Conservation (phyloP, 1,140 invertebrate species). For the Akabosia matsudoensis region DNA sequence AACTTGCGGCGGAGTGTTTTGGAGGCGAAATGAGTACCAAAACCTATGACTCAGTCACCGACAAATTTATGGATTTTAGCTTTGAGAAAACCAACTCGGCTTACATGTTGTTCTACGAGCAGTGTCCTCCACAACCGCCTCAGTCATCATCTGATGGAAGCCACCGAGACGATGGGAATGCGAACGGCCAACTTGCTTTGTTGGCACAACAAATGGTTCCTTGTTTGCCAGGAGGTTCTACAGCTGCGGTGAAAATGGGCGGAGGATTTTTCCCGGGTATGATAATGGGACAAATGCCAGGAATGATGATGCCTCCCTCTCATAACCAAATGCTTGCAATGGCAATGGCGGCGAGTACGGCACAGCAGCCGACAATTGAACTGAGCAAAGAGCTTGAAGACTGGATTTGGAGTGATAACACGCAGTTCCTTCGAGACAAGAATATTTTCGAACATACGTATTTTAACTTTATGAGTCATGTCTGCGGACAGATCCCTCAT, state of each 20-base stretch:
- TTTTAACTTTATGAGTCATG: conserved; percentile 94
- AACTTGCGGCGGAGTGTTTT: conserved; percentile 91
- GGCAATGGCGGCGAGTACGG: conserved; percentile 38
- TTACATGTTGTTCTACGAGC: conserved; percentile 95
- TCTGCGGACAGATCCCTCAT: conserved; percentile 87
- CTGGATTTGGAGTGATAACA: conserved; percentile 95
- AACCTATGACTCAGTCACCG: conserved; percentile 84
- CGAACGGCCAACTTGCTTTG: neutral
- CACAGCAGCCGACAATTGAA: conserved; percentile 53
- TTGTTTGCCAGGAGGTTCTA: conserved; percentile 41
- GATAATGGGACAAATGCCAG: neutral
- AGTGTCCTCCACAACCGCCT: conserved; percentile 53
- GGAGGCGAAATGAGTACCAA: conserved; percentile 96
- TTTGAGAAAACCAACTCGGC: conserved; percentile 97
- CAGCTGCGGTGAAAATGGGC: conserved; percentile 24
- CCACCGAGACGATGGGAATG: neutral
- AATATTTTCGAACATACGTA: conserved; percentile 95
- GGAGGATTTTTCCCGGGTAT: neutral
- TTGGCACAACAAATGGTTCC: conserved; percentile 21
- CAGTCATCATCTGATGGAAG: too few relatives aligned
- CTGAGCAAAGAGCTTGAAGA: conserved; percentile 76
- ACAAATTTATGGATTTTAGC: conserved; percentile 95
- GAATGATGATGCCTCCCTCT: neutral
- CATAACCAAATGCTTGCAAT: conserved; percentile 47
- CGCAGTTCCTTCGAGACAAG: conserved; percentile 89